A percentile compares a stretch with the other conserved stretches of the same genome.
phyloP scores from a whole-genome alignment of 2,888 invertebrate species.

The Corbicula japonica region DNA sequence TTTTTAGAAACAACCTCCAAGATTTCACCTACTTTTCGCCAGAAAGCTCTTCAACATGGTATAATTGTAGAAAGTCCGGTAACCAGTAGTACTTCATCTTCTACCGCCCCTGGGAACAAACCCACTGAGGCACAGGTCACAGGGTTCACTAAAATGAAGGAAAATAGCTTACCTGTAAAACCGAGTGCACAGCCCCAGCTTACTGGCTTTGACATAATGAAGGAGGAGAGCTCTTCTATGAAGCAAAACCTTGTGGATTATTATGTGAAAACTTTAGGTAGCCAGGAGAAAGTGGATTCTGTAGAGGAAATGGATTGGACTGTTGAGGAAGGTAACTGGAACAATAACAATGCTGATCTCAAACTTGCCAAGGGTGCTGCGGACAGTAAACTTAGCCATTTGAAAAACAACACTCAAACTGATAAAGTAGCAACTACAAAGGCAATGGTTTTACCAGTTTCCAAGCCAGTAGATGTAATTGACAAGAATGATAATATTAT shows the following conservation, averaged over 20 bases:
- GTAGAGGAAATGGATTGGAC: not conserved
- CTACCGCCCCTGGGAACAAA: not conserved
- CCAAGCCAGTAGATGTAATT: not conserved
- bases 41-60: constrained; percentile 7
- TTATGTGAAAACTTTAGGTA: too few species aligned
- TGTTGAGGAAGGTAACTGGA: not conserved
- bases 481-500: constrained; percentile 8
- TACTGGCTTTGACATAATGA: not conserved
- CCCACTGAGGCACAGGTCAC: not conserved
- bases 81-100: not conserved
- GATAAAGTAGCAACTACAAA: not conserved
- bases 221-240: constrained; percentile 14
- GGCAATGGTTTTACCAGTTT: too few species aligned
- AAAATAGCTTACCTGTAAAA: too few species aligned
- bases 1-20: not conserved
- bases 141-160: too few species aligned
- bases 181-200: not conserved
- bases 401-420: not conserved
- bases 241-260: constrained; percentile 32
- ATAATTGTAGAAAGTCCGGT: not conserved
- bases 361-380: not conserved
- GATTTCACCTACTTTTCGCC: not conserved
- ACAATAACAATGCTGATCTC: not conserved
- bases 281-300: not conserved
- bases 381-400: too few species aligned